A percentile compares a stretch with the other conserved stretches of the same genome.
These are phyloP conservation scores for Drosophila dives DNA, from an alignment of 2,888 invertebrate species.

Conservation along the genomic window DNA sequence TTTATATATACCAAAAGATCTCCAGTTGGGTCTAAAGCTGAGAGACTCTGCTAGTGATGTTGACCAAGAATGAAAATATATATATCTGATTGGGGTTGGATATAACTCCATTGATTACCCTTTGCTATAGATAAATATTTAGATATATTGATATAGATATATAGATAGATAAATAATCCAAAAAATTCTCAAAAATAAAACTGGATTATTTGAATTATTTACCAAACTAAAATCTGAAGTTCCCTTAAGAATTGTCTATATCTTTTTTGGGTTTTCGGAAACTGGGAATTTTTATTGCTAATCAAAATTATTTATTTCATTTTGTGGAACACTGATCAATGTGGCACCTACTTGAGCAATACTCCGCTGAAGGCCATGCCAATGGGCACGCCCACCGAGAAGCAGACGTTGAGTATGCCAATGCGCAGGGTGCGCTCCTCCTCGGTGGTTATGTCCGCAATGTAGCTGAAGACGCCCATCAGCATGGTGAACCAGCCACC, in stretches of 20 bases:
- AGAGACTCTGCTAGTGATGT: background rate
- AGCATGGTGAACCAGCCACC: slow-evolving; percentile 95
- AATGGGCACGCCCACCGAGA: slow-evolving; percentile 94
- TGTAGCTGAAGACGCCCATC: slow-evolving; percentile 95
- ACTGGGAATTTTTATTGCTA: background rate
- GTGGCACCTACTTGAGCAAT: slow-evolving; percentile 86
- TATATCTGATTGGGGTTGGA: background rate
- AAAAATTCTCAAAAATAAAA: background rate
- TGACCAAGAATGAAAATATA: background rate
- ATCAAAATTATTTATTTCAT: background rate
- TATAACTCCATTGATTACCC: background rate
- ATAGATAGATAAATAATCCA: background rate
- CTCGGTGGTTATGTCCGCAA: slow-evolving; percentile 93
- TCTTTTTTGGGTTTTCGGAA: background rate
- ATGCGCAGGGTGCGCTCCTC: slow-evolving; percentile 93
- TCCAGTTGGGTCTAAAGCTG: background rate
- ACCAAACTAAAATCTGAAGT: background rate
- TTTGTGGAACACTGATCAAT: background rate
- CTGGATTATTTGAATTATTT: background rate
- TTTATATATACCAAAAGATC: background rate
- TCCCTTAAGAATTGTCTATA: background rate
- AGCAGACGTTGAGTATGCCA: slow-evolving; percentile 94
- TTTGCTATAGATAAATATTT: background rate
- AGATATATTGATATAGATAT: no score
- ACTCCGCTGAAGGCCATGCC: slow-evolving; percentile 96